Evolutionary conservation across 2,113 vertebrate genomes (phyloP), one percentile per base, ranked within the genome.

Genomic region (Passer montanus): DNA sequence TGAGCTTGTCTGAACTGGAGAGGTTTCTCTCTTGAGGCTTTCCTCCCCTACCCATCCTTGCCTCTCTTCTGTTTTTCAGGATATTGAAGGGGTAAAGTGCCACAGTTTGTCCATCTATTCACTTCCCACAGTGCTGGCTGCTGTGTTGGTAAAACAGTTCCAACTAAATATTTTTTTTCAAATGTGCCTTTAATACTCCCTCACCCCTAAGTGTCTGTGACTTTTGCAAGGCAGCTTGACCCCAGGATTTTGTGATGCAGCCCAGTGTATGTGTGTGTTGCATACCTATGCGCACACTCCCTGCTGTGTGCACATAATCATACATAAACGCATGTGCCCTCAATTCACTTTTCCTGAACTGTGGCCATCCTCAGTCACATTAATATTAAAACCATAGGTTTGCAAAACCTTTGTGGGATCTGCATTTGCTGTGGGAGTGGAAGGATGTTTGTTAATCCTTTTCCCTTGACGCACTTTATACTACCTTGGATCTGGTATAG

Each of bases 391-490:
- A 28, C 56, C 39, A 5, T 6, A 76, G 28, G 53, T 88, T 46
- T 86, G 59, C 18, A 85, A 68, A 93, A 41, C 28, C 58, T 62
- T n/a, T 14, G 28, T 77, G 68, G 30, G 26, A 59, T 77, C 56
- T 86, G 39, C 31, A 12, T 81, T 52, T 11, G 3, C 19, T 67
- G 33, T 56, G 72, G 39, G 28, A 77, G 46, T 20, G n/a, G 72
- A 84, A 87, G 47, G 78, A 28, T 69, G 31, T 70, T 92, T 94
- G 63, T 78, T 96, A 85, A 80, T 63, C 68, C 55, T 76, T 76
- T 60, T 59, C 72, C 68, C 35, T 7, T 84, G 68, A 47, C 1
- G 1, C 31, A 13, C 26, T 85, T 85, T 77, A 33, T 87, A 7
- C 35, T 66, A 31, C 76, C 55, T 76, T 73, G 67, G 37, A 43